These are phyloP conservation scores for Varanus salvator DNA, from an alignment of 2,113 vertebrate genomes.

Conservation along the genomic window DNA sequence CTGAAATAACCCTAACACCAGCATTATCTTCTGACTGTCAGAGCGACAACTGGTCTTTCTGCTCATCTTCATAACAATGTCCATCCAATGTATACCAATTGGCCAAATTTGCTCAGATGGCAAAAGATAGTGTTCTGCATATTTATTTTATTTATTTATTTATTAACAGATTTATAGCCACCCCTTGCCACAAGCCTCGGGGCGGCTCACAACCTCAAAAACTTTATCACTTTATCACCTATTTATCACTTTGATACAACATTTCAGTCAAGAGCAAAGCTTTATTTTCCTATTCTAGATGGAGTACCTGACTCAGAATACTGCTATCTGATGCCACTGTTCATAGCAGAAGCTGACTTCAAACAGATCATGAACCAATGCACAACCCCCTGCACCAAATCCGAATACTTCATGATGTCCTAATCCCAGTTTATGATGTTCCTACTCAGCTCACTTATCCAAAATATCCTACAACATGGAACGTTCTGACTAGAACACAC, in stretches of 20 bases:
- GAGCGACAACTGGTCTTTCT: background rate
- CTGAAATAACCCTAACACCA: background rate
- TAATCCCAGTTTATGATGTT: too few relatives aligned
- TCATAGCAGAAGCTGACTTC: background rate
- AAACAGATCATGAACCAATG: background rate
- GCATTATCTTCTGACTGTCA: background rate
- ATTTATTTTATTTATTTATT: too few relatives aligned
- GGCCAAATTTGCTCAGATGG: background rate
- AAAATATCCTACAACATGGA: background rate
- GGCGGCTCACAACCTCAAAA: too few relatives aligned
- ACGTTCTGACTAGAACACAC: background rate
- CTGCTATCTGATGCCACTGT: background rate
- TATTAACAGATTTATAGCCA: too few relatives aligned
- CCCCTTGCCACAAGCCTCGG: too few relatives aligned
- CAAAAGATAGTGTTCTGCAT: background rate
- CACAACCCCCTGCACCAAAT: background rate
- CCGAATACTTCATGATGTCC: background rate
- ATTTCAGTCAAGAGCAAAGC: background rate
- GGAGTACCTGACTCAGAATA: background rate
- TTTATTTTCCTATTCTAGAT: background rate
- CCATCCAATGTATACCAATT: background rate
- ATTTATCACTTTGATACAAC: background rate
- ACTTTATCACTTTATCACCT: too few relatives aligned
- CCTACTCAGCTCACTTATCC: background rate
- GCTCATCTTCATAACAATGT: background rate